Evolutionary conservation across 2,888 invertebrate genomes (phyloP), one percentile per base, ranked within the genome.

Genomic region (Xestia rhomboidea): DNA sequence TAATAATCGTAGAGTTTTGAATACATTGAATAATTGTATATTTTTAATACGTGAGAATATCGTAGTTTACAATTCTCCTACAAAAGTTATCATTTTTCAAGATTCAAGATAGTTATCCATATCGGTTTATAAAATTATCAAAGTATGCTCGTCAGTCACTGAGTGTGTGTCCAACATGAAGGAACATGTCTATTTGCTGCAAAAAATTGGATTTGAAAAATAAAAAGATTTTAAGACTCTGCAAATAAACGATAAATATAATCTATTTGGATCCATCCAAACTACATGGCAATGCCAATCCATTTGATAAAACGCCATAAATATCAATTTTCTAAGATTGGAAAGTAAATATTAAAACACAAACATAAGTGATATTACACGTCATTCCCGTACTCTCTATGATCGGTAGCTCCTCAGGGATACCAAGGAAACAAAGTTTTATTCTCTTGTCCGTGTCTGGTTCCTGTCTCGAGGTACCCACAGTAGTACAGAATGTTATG

Each of bases 371-470:
- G 77, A 67, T 82, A 79, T 66, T 76, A 82, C 60, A 77, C 60
- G 44, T 62, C 77, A 51, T 51, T 38, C 11, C 21, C 38, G 21
- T 24, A n/a, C 41, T 57, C 41, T 2, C n/a, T 46, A 38, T 71
- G 81, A 83, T 84, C 62, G 46, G 73, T 81, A 7, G 73, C 30
- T 64, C 81, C 84, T 60, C 27, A 13, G 84, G 76, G 85, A 76
- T 7, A 44, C 10, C 66, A 51, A n/a, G 34, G 41, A 49, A 60
- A 66, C 24, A 30, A 44, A 82, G 66, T 79, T 76, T 67, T 77
- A 77, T 82, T 51, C 4, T 77, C 66, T 34, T 27, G 18, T 64
- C 41, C n/a, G 44, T 4, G 27, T 62, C 79, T 76, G 27, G 44
- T 51, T 77, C 46, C 60, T 38, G 60, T 51, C 24, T 66, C 62